Percentiles rank a stretch among this genome's conserved stretches.
phyloP scores from a whole-genome alignment of 2,888 invertebrate genomes.

The Temnothorax unifasciatus region DNA sequence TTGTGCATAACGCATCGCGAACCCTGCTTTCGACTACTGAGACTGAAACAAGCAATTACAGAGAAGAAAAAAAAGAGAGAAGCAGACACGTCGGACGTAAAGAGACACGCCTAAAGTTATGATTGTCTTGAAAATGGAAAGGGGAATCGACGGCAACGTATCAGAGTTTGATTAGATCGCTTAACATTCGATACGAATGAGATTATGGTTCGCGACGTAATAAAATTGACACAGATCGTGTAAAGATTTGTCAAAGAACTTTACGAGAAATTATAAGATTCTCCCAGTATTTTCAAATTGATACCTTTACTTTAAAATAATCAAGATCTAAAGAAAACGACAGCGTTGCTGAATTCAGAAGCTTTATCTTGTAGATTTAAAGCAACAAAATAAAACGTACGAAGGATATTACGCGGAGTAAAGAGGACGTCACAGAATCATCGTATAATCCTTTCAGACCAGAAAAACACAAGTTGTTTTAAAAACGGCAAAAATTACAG shows the following conservation, averaged over 20 bases:
- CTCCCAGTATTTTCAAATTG: neutral
- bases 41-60: constrained; percentile 15
- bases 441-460: neutral
- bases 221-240: neutral
- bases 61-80: neutral
- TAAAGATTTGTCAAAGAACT: constrained; percentile 30
- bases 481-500: neutral
- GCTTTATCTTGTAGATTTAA: neutral
- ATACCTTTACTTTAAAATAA: neutral
- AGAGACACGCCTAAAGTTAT: constrained; percentile 2
- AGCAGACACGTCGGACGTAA: neutral
- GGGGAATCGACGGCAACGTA: neutral
- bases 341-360: neutral
- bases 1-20: neutral
- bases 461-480: neutral
- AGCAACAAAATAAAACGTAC: neutral
- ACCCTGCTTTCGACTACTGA: constrained; percentile 21
- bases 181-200: constrained; percentile 9
- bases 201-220: constrained; percentile 14
- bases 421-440: neutral
- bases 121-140: neutral
- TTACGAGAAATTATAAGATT: neutral
- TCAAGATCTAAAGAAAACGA: neutral
- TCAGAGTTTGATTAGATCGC: neutral
- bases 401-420: neutral